Base-by-base conservation (phyloP, 2,113 vertebrate genomes). In the Melanostigma gelatinosum region DNA sequence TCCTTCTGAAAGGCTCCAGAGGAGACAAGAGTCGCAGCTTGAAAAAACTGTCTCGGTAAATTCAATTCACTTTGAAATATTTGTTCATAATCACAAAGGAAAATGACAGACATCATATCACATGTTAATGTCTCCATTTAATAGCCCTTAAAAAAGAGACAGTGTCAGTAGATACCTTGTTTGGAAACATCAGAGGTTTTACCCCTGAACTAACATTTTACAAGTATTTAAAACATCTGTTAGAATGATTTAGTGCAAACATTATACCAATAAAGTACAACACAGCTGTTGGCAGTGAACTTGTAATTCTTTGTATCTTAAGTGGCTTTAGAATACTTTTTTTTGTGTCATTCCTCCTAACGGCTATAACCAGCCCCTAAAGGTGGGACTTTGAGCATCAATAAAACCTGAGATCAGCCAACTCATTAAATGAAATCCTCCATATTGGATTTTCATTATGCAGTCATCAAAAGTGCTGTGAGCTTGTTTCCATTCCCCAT, bases 21-120 rank as follows among this genome's bases (percentile, higher is more conserved):
- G 95, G 94, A 85, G 96, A 97, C 93, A 97, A 96, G 93, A 95
- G 95, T 82, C 95, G 95, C 91, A 97, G 94, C 91, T 93, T 98
- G 94, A 98, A 97, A 93, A 97, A 96, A 93, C 91, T 97, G 50
- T 96, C 96, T 82, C 95, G 96, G 96, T 97, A 95, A 95, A 94
- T 75, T 24, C 0, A 4, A 60, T 20, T 75, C 8, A 32, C 32
- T 32, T 52, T 61, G n/a, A 50, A 60, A 22, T 42, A 9, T 73
- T 65, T 32, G 22, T 70, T 1, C 1, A n/a, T 69, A 38, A 48
- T 12, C 22, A 62, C 4, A 7, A 73, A 61, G 42, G 6, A 29
- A 72, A 48, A 71, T 69, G 3, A 4, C 16, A 81, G 20, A 48
- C 7, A 55, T 75, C 22, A 20, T 8, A 54, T 36, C 29, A 52